Evolutionary conservation across 2,888 invertebrate species (phyloP).

Genomic region (Sesia bembeciformis): DNA sequence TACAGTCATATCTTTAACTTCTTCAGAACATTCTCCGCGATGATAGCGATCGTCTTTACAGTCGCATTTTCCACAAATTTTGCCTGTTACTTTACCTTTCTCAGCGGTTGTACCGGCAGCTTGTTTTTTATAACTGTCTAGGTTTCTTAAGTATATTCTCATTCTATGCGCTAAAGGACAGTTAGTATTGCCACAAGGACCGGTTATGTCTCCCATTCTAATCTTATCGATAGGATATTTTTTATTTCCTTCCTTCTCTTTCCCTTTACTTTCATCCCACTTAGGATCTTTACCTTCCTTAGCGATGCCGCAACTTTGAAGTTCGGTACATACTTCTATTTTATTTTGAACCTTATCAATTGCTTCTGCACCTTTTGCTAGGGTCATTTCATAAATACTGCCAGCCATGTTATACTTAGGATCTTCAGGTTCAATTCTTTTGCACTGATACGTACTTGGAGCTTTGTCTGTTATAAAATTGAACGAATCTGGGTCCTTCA

Average conservation of each 20-base stretch:
- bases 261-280: slow-evolving; percentile 1
- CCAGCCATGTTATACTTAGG: slow-evolving; percentile 62
- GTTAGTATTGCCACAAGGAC: slow-evolving; percentile 60
- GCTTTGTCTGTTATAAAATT: slow-evolving; percentile 60
- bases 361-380: slow-evolving; percentile 51
- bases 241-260: slow-evolving; percentile 19
- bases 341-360: slow-evolving; percentile 27
- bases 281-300: slow-evolving; percentile 18
- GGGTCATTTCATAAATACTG: slow-evolving; percentile 54
- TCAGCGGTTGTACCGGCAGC: slow-evolving; percentile 17
- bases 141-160: slow-evolving; percentile 47
- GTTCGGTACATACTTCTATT: slow-evolving; percentile 56
- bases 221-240: slow-evolving; percentile 49
- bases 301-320: slow-evolving; percentile 42
- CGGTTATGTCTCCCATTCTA: slow-evolving; percentile 62
- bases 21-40: slow-evolving; percentile 39
- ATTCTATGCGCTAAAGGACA: slow-evolving; percentile 61
- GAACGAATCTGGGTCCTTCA: slow-evolving; percentile 52
- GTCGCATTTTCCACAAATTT: slow-evolving; percentile 51
- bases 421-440: slow-evolving; percentile 51
- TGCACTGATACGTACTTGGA: slow-evolving; percentile 58
- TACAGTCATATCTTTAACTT: slow-evolving; percentile 2
- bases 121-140: slow-evolving; percentile 38
- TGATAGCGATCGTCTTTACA: slow-evolving; percentile 61
- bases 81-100: slow-evolving; percentile 26